A percentile compares a stretch with the other conserved stretches of the same genome.
phyloP scores from a whole-genome alignment of 2,113 vertebrate genomes.

The Oxyruncus cristatus region DNA sequence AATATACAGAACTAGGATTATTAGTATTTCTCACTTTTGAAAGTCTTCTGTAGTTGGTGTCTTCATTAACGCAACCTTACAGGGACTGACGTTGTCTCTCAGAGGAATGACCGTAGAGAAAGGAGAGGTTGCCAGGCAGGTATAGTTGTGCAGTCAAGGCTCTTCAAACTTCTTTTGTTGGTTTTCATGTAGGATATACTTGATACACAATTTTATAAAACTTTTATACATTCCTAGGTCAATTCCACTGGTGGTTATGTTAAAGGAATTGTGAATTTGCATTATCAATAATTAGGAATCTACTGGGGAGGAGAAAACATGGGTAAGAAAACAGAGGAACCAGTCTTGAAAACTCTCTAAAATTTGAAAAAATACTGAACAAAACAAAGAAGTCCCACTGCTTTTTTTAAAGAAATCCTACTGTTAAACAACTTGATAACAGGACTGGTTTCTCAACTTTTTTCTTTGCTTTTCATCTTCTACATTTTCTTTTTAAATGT shows the following conservation, averaged over 20 bases:
- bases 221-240: neutral
- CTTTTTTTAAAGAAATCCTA: neutral
- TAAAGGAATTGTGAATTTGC: neutral
- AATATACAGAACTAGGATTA: neutral
- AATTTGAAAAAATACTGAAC: neutral
- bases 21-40: neutral
- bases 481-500: slow-evolving; percentile 10
- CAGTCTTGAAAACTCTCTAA: neutral
- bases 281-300: neutral
- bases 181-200: neutral
- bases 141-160: neutral
- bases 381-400: neutral
- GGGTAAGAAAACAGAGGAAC: neutral
- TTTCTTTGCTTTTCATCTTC: neutral
- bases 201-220: neutral
- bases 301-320: neutral
- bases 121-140: neutral
- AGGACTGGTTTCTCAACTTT: neutral
- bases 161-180: neutral
- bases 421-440: neutral
- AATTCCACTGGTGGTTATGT: neutral
- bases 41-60: neutral
- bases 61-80: neutral
- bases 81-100: neutral
- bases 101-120: neutral